Evolutionary conservation across 2,888 invertebrate genomes (phyloP), one percentile per base, ranked within the genome.

Genomic region (Pecten maximus): DNA sequence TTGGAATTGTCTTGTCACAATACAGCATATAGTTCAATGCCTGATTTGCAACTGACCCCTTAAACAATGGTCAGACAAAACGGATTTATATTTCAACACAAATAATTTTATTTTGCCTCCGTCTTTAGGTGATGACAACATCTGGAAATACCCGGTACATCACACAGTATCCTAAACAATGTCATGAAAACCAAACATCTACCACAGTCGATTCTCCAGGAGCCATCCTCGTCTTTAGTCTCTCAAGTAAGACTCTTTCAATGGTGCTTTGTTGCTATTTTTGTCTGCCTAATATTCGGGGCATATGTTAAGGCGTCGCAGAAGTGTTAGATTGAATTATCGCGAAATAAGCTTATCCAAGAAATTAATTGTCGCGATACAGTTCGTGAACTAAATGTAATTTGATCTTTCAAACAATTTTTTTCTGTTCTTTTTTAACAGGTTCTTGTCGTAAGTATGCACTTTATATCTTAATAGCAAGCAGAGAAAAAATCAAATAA

Each of bases 81-180:
- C n/a, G n/a, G n/a, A n/a, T n/a, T n/a, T n/a, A n/a, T n/a, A n/a
- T n/a, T n/a, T n/a, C n/a, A n/a, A n/a, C n/a, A n/a, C 19, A 16
- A 50, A 16, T 50, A 19, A 3, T 54, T 8, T 54, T n/a, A n/a
- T 54, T 54, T 19, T 54, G 54, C 23, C 54, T 54, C 1, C 54
- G 19, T 87, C 35, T 74, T 12, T 12, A 90, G 90, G 90, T 90
- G 0, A 35, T 90, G 40, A 40, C 90, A 54, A 23, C 23, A 8
- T 87, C 88, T 15, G 44, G 50, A 3, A 54, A 48, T 60, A 35
- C 86, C 15, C 44, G 90, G 39, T 90, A 91, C 40, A 60, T 90
- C 87, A 91, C 91, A 88, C 91, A 91, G 39, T 89, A 89, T 50
- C 91, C 91, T 12, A 90, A 89, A 86, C 89, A 90, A n/a, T 91